Base-by-base conservation (phyloP, 1,140 invertebrate genomes). In the Bombus affinis region DNA sequence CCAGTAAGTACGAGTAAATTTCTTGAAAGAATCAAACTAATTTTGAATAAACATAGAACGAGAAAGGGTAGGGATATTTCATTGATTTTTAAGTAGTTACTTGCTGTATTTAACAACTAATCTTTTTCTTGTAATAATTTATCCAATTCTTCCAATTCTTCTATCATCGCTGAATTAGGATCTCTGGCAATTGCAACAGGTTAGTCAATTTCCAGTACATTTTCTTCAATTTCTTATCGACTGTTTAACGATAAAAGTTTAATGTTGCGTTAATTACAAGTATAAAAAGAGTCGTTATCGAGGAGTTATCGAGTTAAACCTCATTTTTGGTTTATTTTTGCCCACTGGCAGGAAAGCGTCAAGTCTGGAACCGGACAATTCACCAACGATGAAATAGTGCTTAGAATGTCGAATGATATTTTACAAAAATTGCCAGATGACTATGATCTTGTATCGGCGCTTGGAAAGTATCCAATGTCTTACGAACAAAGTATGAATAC, bases 401-500 rank as follows among this genome's bases (percentile, higher is more conserved):
- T 96, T 89, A 96, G 96, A 78, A 96, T 98, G 1, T 96, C 97
- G 0, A 95, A 95, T 39, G 97, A 98, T 89, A 97, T 98, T 85
- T 93, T 98, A 10, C 92, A 94, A 6, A 97, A 97, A 87, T 94
- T 99, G 35, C 98, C 98, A 0, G 92, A 95, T 83, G 96, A 97
- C 94, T 97, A 97, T 95, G 96, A 98, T 95, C 93, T 98, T 57
- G 95, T 97, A 91, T 92, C 95, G 57, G 95, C 97, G 77, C 93
- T 97, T 93, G 93, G 96, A 93, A 97, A 97, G 95, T 98, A 98
- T 96, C 97, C 98, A 47, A 98, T 97, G 53, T 95, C 96, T 47
- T 97, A 99, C 95, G 96, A 97, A 93, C 98, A 98, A 94, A 98
- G 98, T 85, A 98, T 98, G 98, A 98, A 98, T 92, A 98, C 98